These are phyloP conservation scores for Papilio gigon DNA, from an alignment of 2,888 invertebrate species.

Conservation along the genomic window DNA sequence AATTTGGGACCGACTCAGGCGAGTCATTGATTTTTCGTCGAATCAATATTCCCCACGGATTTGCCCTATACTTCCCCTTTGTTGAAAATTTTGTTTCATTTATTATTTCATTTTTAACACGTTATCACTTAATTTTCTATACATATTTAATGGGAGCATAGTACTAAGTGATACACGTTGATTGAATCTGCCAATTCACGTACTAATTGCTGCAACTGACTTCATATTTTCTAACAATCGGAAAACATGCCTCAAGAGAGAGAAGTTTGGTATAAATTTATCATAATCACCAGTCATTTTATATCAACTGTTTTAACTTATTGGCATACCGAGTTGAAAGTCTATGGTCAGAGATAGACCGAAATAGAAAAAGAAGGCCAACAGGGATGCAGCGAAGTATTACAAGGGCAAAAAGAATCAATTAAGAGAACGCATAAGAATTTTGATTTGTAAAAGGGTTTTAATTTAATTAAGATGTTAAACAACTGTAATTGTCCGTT, in stretches of 20 bases:
- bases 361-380: no score
- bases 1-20: slow-evolving; percentile 43
- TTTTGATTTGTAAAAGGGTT: background rate
- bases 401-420: background rate
- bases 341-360: no score
- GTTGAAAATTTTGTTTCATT: slow-evolving; percentile 8
- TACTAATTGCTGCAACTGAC: background rate
- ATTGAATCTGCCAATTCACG: background rate
- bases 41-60: slow-evolving; percentile 44
- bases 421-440: background rate
- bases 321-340: no score
- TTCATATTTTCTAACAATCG: background rate
- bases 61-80: slow-evolving; percentile 1
- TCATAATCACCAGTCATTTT: no score
- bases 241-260: no score
- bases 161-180: background rate
- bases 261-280: no score
- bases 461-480: slow-evolving; percentile 28
- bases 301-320: no score
- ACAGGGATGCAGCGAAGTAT: no score
- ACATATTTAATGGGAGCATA: background rate
- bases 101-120: slow-evolving; percentile 10
- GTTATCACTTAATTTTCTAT: background rate
- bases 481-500: slow-evolving; percentile 10
- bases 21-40: slow-evolving; percentile 52